These are phyloP conservation scores for Zeuzera pyrina DNA, from an alignment of 2,888 invertebrate genomes.

Conservation along the genomic window DNA sequence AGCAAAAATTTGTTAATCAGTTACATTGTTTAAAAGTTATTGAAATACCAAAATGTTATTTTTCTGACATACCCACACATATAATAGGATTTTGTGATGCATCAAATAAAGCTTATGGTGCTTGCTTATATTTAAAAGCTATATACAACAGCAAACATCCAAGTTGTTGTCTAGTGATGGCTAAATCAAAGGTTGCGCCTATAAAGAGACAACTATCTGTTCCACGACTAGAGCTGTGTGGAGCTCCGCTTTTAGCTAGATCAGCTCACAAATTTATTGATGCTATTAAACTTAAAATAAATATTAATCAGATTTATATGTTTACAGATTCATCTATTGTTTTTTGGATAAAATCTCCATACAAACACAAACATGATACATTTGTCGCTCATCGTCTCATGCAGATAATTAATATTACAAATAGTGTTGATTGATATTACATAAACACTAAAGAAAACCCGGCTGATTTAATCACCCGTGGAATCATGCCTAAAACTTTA, in stretches of 20 bases:
- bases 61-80: neutral
- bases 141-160: neutral
- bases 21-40: neutral
- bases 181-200: slow-evolving; percentile 2
- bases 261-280: neutral
- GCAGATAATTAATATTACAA: slow-evolving; percentile 3
- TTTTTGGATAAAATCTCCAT: slow-evolving; percentile 12
- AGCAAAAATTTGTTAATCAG: neutral
- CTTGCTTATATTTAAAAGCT: neutral
- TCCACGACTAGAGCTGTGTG: slow-evolving; percentile 1
- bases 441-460: slow-evolving; percentile 9
- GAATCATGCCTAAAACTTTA: slow-evolving; percentile 1
- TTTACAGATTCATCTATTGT: slow-evolving; percentile 10
- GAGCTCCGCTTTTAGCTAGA: neutral
- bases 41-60: slow-evolving; percentile 1
- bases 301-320: slow-evolving; percentile 3
- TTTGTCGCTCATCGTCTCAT: slow-evolving; percentile 5
- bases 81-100: slow-evolving; percentile 1
- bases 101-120: neutral
- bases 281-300: slow-evolving; percentile 1
- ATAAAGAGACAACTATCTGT: slow-evolving; percentile 1
- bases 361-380: slow-evolving; percentile 3
- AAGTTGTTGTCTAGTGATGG: neutral
- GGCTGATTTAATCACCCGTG: slow-evolving; percentile 7
- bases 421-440: slow-evolving; percentile 3